phyloP scores from a whole-genome alignment of 2,113 vertebrate genomes.

The Percopsis transmontana region DNA sequence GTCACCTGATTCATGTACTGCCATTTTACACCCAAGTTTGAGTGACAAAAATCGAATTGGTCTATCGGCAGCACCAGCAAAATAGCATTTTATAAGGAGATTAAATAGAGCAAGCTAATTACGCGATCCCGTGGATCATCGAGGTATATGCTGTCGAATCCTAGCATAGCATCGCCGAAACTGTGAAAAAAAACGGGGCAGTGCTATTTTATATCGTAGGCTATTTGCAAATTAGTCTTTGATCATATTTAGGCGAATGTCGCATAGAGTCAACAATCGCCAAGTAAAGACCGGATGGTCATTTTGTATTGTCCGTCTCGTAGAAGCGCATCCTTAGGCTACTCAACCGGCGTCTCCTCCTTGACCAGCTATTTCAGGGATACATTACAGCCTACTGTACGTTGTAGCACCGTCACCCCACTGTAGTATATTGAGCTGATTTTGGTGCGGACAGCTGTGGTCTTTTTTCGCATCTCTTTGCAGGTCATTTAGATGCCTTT shows the following conservation, averaged over 20 bases:
- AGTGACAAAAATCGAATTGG: slow-evolving; percentile 48
- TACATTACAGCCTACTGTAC: slow-evolving; percentile 25
- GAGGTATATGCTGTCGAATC: slow-evolving; percentile 35
- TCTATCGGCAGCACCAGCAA: slow-evolving; percentile 61
- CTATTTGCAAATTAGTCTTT: slow-evolving; percentile 21
- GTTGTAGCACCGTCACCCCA: slow-evolving; percentile 15
- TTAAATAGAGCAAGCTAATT: slow-evolving; percentile 15
- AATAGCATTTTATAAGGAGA: slow-evolving; percentile 52
- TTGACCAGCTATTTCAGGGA: slow-evolving; percentile 48
- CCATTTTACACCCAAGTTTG: slow-evolving; percentile 82
- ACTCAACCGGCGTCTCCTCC: slow-evolving; percentile 7
- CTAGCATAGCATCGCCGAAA: slow-evolving; percentile 37
- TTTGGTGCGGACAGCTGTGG: slow-evolving; percentile 7
- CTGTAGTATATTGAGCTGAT: slow-evolving; percentile 12
- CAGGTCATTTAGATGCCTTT: slow-evolving; percentile 27
- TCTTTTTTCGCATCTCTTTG: not conserved
- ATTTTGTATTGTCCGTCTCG: slow-evolving; percentile 15
- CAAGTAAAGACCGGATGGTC: slow-evolving; percentile 12
- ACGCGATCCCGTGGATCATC: slow-evolving; percentile 35
- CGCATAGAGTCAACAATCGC: slow-evolving; percentile 37
- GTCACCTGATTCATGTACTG: slow-evolving; percentile 82
- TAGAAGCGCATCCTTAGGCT: slow-evolving; percentile 16
- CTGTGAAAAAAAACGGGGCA: slow-evolving; percentile 41
- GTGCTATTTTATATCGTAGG: slow-evolving; percentile 37
- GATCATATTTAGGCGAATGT: slow-evolving; percentile 22